A percentile compares a stretch with the other conserved stretches of the same genome.
Conservation (phyloP, 2,888 invertebrate genomes). For the Iphiclides podalirius region DNA sequence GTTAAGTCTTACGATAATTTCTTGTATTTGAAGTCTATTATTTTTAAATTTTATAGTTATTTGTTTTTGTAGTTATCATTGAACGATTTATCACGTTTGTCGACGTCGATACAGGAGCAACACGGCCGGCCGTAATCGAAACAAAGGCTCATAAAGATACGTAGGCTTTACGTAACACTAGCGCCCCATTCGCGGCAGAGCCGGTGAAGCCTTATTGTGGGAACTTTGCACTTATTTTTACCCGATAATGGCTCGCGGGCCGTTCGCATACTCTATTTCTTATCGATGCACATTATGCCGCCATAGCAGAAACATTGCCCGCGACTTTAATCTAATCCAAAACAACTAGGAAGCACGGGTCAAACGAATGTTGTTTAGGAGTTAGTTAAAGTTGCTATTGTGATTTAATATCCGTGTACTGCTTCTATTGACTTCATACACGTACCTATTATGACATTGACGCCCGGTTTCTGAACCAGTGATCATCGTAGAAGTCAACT, state of each 20-base stretch:
- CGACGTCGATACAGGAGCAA: conserved; percentile 33
- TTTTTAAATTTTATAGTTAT: no score
- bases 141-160: conserved; percentile 75
- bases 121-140: conserved; percentile 60
- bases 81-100: conserved; percentile 28
- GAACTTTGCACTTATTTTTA: conserved; percentile 35
- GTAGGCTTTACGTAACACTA: conserved; percentile 40
- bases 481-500: no score
- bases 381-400: no score
- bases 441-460: no score
- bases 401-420: no score
- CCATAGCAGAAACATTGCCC: conserved; percentile 12
- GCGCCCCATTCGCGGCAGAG: conserved; percentile 34
- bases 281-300: conserved; percentile 7
- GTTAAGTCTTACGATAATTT: no score
- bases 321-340: conserved; percentile 6
- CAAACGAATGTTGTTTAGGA: no score
- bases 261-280: conserved; percentile 9
- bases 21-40: no score
- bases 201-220: conserved; percentile 33
- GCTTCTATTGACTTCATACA: no score
- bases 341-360: neutral
- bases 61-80: no score
- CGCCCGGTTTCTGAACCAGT: no score
- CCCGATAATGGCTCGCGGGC: conserved; percentile 24